Conservation (phyloP, 2,888 invertebrate genomes). For the Latrodectus hesperus region DNA sequence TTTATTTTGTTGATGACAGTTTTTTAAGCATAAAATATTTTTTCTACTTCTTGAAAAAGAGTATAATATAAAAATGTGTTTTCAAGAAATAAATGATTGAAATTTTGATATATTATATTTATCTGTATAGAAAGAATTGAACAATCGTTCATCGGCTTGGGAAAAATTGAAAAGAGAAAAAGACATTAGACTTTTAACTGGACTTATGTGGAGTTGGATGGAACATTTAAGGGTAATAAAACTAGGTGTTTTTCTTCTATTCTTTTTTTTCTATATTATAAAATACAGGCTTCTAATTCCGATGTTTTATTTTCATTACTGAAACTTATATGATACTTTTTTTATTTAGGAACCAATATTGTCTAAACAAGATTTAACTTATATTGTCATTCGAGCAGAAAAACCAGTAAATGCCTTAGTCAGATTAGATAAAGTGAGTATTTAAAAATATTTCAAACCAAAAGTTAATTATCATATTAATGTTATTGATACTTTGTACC, state of each 20-base stretch:
- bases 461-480: too few relatives aligned
- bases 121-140: conserved; percentile 78
- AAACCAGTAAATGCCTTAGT: conserved; percentile 67
- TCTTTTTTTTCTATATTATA: not conserved
- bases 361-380: conserved; percentile 66
- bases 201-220: conserved; percentile 84
- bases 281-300: not conserved
- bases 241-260: not conserved
- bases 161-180: conserved; percentile 81
- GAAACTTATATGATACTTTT: conserved; percentile 76
- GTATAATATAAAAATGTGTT: too few relatives aligned
- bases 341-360: conserved; percentile 65
- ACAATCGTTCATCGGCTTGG: conserved; percentile 82
- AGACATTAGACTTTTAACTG: conserved; percentile 79
- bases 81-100: too few relatives aligned
- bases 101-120: too few relatives aligned
- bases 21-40: too few relatives aligned
- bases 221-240: conserved; percentile 81
- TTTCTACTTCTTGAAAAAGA: too few relatives aligned
- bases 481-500: too few relatives aligned
- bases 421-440: conserved; percentile 63
- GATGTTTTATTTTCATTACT: not conserved
- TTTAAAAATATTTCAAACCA: not conserved
- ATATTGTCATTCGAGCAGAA: conserved; percentile 67
- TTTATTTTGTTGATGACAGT: too few relatives aligned